Evolutionary conservation across 2,797 vertebrate genomes (phyloP), one percentile per base, ranked within the genome.

Genomic region (Dendrocincla tyrannina): DNA sequence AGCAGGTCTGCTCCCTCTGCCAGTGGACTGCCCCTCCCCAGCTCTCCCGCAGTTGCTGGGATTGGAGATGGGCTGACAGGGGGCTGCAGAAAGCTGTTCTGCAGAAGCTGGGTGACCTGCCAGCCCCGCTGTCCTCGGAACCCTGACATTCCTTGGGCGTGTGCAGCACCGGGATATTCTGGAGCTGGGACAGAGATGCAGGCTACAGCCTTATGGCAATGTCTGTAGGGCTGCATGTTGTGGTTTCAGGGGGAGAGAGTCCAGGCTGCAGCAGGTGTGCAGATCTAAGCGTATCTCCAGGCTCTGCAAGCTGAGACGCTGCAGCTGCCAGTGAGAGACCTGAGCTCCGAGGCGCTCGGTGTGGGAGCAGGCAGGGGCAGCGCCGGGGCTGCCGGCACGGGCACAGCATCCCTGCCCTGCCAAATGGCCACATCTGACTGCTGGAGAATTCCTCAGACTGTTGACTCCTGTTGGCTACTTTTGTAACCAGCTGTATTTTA

Each of bases 201-300:
- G 67, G 53, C n/a, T 62, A 39, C 0, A 3, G 86, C 47, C 27
- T 62, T 17, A 8, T 0, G 22, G 72, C 46, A 67, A 35, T 10
- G 52, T 58, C 70, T 46, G 55, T 17, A 23, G 75, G 66, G 82
- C 82, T 73, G 82, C 59, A 23, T 1, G 32, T 5, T 55, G 70
- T 25, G 56, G 28, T 86, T 64, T 53, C 10, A 18, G 76, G 72
- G 44, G 39, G 8, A 72, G 49, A 0, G 1, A 86, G 84, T 28
- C 73, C 77, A 7, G 46, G 49, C 73, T 84, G 77, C 81, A 66
- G 94, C 91, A 95, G 86, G 55, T 82, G 91, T 41, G 50, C 22
- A 76, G 80, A 87, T 92, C 84, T 69, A 59, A 93, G 91, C 46
- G 3, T 66, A 62, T 76, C 86, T 94, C 77, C 67, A 62, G 80